phyloP scores from a whole-genome alignment of 2,888 invertebrate genomes.

The Eledona agricola region DNA sequence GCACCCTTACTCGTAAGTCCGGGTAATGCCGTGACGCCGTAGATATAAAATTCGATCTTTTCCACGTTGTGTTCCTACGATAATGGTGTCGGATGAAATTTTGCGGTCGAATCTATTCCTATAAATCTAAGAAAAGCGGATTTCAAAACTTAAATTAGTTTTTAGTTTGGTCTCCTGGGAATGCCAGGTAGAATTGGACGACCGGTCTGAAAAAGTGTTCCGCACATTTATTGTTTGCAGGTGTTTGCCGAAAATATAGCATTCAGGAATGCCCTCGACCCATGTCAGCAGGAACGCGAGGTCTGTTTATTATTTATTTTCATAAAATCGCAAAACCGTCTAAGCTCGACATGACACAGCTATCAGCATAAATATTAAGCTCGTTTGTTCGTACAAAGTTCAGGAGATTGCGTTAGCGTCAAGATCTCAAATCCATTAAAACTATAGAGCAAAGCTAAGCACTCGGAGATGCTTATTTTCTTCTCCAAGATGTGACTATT shows the following conservation, averaged over 20 bases:
- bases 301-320: constrained; percentile 17
- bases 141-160: constrained; percentile 59
- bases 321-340: constrained; percentile 16
- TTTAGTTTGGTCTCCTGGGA: constrained; percentile 53
- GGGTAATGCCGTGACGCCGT: constrained; percentile 13
- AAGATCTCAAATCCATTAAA: constrained; percentile 20
- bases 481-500: constrained; percentile 6
- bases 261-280: too few relatives aligned
- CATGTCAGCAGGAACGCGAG: too few relatives aligned
- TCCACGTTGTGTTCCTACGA: constrained; percentile 21
- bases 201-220: constrained; percentile 46
- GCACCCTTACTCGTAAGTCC: constrained; percentile 21
- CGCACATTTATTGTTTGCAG: too few relatives aligned
- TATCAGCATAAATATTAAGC: constrained; percentile 26
- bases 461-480: constrained; percentile 13
- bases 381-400: constrained; percentile 22
- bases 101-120: constrained; percentile 38
- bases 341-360: constrained; percentile 18
- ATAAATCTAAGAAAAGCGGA: constrained; percentile 53
- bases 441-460: constrained; percentile 6
- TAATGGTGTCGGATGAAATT: constrained; percentile 35
- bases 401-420: constrained; percentile 23
- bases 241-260: too few relatives aligned
- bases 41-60: constrained; percentile 30
- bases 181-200: constrained; percentile 50